Evolutionary conservation across 2,113 vertebrate species (phyloP).

Genomic region (Uropsilus gracilis): DNA sequence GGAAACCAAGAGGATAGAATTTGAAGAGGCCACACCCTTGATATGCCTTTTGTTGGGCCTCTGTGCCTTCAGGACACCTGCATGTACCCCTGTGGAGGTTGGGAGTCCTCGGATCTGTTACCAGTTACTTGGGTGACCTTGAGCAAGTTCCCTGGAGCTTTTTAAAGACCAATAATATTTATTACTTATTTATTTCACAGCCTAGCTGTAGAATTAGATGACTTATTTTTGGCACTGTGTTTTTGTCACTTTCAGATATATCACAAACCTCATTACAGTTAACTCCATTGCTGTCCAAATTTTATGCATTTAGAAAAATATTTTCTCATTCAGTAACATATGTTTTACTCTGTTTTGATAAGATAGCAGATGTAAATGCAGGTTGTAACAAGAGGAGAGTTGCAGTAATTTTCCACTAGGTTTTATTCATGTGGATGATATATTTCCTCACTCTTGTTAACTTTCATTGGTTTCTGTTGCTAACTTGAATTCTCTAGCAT

Average conservation of each 20-base stretch:
- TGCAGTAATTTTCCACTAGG: neutral
- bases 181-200: conserved; percentile 49
- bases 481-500: neutral
- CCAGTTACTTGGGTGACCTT: conserved; percentile 61
- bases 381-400: neutral
- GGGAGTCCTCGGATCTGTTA: neutral
- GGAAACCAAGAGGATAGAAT: neutral
- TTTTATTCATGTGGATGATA: neutral
- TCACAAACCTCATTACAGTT: neutral
- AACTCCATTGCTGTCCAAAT: neutral
- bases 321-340: conserved; percentile 26
- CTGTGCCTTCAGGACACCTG: neutral
- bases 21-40: neutral
- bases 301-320: conserved; percentile 20
- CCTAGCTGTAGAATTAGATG: neutral
- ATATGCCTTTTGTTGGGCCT: neutral
- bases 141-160: conserved; percentile 23
- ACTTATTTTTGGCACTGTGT: neutral
- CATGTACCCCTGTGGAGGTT: neutral
- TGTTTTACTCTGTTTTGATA: conserved; percentile 51
- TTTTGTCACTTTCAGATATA: conserved; percentile 36
- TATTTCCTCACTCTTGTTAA: conserved; percentile 25
- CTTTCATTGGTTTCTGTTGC: neutral
- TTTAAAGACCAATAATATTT: conserved; percentile 35
- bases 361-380: neutral